Conservation (phyloP, 2,113 vertebrate species). For the Lagenorhynchus albirostris region DNA sequence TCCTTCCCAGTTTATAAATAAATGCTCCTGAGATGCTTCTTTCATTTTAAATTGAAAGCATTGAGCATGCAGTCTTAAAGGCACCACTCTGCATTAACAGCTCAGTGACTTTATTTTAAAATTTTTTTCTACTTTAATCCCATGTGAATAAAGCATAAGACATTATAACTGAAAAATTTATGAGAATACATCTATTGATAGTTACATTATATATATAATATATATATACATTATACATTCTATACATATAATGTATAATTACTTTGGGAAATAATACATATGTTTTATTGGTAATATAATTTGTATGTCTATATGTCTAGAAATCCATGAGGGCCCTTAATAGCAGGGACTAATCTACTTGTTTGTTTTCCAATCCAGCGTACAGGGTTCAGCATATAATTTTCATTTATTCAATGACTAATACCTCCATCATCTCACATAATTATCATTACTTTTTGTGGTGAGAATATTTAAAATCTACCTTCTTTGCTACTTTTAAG, state of each 20-base stretch:
- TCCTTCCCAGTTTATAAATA: conserved; percentile 64
- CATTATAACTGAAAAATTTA: neutral
- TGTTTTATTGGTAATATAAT: neutral
- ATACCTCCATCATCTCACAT: neutral
- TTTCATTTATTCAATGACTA: neutral
- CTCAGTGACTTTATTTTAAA: conserved; percentile 53
- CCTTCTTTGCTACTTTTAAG: neutral
- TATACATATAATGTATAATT: neutral
- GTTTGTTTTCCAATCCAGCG: neutral
- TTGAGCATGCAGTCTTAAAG: conserved; percentile 45
- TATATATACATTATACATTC: neutral
- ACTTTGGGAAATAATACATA: neutral
- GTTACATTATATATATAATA: neutral
- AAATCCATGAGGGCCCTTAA: neutral
- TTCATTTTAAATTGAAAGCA: conserved; percentile 66
- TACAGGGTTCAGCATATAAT: neutral
- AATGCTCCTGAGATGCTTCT: conserved; percentile 10
- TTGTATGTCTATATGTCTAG: neutral
- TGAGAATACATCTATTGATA: neutral
- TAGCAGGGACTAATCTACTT: neutral
- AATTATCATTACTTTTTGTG: neutral
- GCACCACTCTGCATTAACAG: conserved; percentile 43
- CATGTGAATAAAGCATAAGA: neutral
- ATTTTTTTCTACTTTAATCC: neutral
- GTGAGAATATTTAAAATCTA: neutral